Base-by-base conservation (phyloP, 2,797 vertebrate species). In the Chelon auratus region DNA sequence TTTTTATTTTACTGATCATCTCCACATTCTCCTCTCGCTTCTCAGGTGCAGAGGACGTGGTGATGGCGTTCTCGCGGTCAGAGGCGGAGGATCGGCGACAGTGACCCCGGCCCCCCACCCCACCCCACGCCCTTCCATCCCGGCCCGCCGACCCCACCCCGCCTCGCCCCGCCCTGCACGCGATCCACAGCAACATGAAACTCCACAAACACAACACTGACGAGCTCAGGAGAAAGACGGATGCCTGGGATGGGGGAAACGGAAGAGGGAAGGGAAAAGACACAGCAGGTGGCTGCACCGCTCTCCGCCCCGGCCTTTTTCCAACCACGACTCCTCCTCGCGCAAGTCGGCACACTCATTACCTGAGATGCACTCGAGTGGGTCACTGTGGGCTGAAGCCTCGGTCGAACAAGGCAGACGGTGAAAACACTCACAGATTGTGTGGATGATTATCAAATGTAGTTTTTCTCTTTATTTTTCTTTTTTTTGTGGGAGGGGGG, bases 31-130 rank as follows among this genome's bases (percentile, higher is more conserved):
- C 11, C 33, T 52, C 4, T 67, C 48, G 57, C 3, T 52, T 55
- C 40, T 30, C 92, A 99, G 98, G 98, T 93, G 97, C 97, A 20
- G 98, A 99, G 92, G 98, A 99, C 1, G 98, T 99, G 82, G 98
- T 99, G 89, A 99, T 98, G 98, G 97, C 98, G 0, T 99, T 99
- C 95, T 99, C 98, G 77, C 96, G 97, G 88, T 98, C 97, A 91
- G 98, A 99, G 91, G 95, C 97, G 0, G 98, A 99, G 87, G 98
- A 99, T 83, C 94, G 98, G 88, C 95, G 98, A 73, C 97, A 99
- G 95, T 99, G 97, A 96, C 94, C 69, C 71, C 75, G 72, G 90
- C 57, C 68, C 53, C 39, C 12, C 12, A 30, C 12, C 14, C 22
- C 65, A 58, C 66, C 54, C 14, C 61, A 24, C 65, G 55, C 66